Conservation (phyloP, 2,888 invertebrate species). For the Leucozona laternaria region DNA sequence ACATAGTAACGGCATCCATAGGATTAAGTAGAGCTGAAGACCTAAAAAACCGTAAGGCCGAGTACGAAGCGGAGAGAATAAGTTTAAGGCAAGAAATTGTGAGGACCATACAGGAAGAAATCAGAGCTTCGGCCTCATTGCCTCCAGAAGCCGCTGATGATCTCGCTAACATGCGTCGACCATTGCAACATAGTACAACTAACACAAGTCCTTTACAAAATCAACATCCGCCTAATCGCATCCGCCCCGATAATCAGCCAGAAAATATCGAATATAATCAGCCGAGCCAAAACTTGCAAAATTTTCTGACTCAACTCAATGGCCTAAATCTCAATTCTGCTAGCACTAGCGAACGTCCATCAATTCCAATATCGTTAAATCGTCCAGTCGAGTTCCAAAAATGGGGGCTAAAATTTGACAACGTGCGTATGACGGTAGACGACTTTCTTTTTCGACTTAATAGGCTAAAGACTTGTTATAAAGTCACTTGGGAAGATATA, state of each 20-base stretch:
- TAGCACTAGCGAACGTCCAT: neutral
- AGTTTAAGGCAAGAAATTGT: neutral
- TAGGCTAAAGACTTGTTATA: neutral
- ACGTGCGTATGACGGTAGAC: neutral
- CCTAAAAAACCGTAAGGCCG: neutral
- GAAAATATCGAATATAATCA: too few relatives aligned
- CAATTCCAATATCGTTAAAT: neutral
- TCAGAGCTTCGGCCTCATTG: too few relatives aligned
- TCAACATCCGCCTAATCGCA: too few relatives aligned
- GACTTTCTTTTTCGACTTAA: slow-evolving; percentile 8
- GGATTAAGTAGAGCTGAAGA: slow-evolving; percentile 1
- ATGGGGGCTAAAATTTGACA: slow-evolving; percentile 6
- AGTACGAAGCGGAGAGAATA: slow-evolving; percentile 5
- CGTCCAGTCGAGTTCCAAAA: neutral
- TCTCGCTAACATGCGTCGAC: too few relatives aligned
- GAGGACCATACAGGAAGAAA: neutral
- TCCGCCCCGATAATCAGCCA: too few relatives aligned
- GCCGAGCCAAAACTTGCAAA: neutral
- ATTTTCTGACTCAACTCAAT: neutral
- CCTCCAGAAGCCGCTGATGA: too few relatives aligned
- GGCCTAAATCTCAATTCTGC: neutral
- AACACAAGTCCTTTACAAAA: too few relatives aligned
- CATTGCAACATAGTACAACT: too few relatives aligned
- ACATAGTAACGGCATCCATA: neutral
- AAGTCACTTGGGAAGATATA: neutral